Evolutionary conservation across 2,888 invertebrate species (phyloP), one percentile per base, ranked within the genome.

Genomic region (Microplitis deprimator): DNA sequence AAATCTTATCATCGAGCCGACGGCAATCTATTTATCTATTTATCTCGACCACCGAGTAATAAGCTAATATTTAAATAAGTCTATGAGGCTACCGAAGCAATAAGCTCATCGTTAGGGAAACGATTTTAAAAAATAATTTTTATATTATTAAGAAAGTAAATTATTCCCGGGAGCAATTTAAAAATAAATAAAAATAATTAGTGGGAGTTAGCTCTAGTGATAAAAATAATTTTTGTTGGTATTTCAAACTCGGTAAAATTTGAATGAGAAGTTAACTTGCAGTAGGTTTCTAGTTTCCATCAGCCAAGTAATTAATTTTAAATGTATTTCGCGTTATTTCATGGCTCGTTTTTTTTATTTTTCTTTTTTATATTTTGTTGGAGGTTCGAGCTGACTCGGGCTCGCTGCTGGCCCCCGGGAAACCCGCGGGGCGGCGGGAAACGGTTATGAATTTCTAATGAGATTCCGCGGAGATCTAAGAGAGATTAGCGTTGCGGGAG

Each of bases 251-350:
- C 29, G 29, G 29, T 29, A 29, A 29, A 29, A 29, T 29, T 29
- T 29, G 29, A 29, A 29, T 29, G 29, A 29, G 29, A 29, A 29
- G 29, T 29, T 29, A 29, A 29, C 29, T 29, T 29, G 29, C 29
- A 29, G 29, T 29, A 29, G 29, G 29, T 29, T 88, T 87, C 89
- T 88, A 88, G 88, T 86, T 88, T 89, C 88, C 89, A 89, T 89
- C 89, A 89, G 87, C 88, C 85, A 86, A 89, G 89, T 89, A 89
- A 89, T 89, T 89, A 89, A 89, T 89, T 89, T 89, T 89, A 89
- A 89, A 89, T 89, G 88, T 88, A 89, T 88, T 89, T 89, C 89
- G 86, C 88, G 87, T 89, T 89, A 88, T 89, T 89, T 89, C 88
- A 87, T 88, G 89, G 89, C 88, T 87, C 85, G 85, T 86, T 84